Percentiles rank a stretch among this genome's conserved stretches.
phyloP scores from a whole-genome alignment of 2,797 vertebrate species.

The Vireo griseus region DNA sequence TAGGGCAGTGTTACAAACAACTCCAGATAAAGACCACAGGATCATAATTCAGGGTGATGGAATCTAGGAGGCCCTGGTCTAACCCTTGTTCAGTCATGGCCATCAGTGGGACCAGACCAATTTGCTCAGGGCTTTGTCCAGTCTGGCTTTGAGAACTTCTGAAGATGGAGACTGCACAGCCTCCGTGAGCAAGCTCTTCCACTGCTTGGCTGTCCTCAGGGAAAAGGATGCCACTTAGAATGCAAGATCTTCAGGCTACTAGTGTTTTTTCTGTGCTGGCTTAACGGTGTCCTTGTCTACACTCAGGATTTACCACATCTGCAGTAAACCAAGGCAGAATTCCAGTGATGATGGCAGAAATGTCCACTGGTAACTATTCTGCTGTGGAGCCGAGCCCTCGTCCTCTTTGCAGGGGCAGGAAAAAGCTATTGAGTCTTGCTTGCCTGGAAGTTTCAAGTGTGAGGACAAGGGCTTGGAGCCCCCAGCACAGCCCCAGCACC shows the following conservation, averaged over 20 bases:
- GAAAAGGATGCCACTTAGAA: not conserved
- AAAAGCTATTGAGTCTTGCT: not conserved
- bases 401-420: not conserved
- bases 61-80: not conserved
- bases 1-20: not conserved
- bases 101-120: not conserved
- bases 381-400: not conserved
- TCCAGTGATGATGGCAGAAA: not conserved
- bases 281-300: not conserved
- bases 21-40: not conserved
- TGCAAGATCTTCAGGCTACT: not conserved
- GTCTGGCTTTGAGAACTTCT: not conserved
- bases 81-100: not conserved
- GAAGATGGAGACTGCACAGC: not conserved
- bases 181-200: not conserved
- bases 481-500: not conserved
- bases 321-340: not conserved
- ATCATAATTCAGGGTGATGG: not conserved
- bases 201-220: not conserved
- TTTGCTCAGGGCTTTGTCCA: not conserved
- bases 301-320: not conserved
- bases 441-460: not conserved
- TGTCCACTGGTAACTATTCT: no score
- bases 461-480: not conserved
- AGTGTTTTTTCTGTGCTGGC: not conserved